phyloP scores from a whole-genome alignment of 2,888 invertebrate genomes.

The Chaitophorus viminalis region DNA sequence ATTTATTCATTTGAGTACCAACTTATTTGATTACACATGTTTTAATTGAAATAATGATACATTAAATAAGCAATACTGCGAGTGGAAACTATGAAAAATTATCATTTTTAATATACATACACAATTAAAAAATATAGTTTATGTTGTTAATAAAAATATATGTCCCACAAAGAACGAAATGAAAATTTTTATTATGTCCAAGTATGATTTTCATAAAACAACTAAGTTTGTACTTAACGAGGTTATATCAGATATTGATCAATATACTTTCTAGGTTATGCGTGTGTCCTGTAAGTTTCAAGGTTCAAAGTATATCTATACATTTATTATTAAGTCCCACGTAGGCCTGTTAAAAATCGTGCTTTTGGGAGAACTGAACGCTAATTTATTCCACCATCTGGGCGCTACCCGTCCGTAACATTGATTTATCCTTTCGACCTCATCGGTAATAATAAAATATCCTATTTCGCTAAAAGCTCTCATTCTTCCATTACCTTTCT shows the following conservation, averaged over 20 bases:
- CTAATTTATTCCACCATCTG: constrained; percentile 56
- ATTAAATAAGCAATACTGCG: too few relatives aligned
- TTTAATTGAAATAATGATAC: too few relatives aligned
- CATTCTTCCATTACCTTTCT: constrained; percentile 2
- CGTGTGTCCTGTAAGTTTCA: constrained; percentile 6
- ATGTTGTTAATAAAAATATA: too few relatives aligned
- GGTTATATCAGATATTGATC: neutral
- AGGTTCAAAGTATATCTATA: constrained; percentile 25
- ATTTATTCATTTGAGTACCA: too few relatives aligned
- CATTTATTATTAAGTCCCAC: constrained; percentile 27
- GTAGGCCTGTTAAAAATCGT: constrained; percentile 40
- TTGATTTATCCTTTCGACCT: constrained; percentile 57
- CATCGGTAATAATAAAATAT: constrained; percentile 47
- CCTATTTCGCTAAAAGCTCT: constrained; percentile 58
- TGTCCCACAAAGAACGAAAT: neutral
- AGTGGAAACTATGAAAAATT: too few relatives aligned
- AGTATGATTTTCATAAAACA: neutral
- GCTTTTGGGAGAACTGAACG: constrained; percentile 34
- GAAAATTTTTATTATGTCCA: neutral
- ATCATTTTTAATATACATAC: too few relatives aligned
- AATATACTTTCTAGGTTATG: constrained; percentile 6
- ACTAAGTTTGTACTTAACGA: neutral
- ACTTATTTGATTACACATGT: too few relatives aligned
- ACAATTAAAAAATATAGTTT: too few relatives aligned
- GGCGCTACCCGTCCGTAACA: constrained; percentile 48